These are phyloP conservation scores for Anas bernieri DNA, from an alignment of 2,797 vertebrate species.

Conservation along the genomic window DNA sequence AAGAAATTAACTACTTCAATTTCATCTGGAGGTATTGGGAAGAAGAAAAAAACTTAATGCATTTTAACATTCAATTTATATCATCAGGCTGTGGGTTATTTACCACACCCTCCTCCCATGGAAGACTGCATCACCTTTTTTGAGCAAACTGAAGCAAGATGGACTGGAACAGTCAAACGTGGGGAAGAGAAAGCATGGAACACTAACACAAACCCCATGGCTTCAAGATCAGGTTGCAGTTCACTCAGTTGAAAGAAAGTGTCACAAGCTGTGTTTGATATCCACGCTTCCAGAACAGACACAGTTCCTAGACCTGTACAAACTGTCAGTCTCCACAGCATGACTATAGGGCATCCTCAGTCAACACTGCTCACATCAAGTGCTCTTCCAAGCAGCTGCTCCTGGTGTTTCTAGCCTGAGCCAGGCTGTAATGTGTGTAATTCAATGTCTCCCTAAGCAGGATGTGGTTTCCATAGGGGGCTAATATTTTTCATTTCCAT, in stretches of 20 bases:
- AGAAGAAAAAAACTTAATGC: accelerated
- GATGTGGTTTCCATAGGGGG: constrained; percentile 18
- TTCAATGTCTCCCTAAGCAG: constrained; percentile 19
- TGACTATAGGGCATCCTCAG: background rate
- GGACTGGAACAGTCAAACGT: background rate
- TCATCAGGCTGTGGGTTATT: background rate
- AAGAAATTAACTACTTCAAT: background rate
- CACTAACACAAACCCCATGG: background rate
- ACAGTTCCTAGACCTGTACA: background rate
- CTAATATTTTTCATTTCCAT: constrained; percentile 52
- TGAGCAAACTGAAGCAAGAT: background rate
- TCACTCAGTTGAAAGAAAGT: background rate
- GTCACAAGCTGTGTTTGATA: background rate
- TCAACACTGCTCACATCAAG: background rate
- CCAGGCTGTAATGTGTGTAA: background rate
- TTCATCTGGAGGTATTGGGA: background rate
- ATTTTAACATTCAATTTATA: background rate
- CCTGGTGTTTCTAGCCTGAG: background rate
- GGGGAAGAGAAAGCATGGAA: background rate
- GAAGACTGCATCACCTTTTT: background rate
- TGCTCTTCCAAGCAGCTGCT: constrained; percentile 14
- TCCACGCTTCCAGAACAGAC: background rate
- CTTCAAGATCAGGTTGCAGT: background rate
- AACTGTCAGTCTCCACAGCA: background rate
- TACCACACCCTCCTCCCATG: background rate